Evolutionary conservation across 2,797 vertebrate genomes (phyloP).

Genomic region (Eulemur rubriventer): DNA sequence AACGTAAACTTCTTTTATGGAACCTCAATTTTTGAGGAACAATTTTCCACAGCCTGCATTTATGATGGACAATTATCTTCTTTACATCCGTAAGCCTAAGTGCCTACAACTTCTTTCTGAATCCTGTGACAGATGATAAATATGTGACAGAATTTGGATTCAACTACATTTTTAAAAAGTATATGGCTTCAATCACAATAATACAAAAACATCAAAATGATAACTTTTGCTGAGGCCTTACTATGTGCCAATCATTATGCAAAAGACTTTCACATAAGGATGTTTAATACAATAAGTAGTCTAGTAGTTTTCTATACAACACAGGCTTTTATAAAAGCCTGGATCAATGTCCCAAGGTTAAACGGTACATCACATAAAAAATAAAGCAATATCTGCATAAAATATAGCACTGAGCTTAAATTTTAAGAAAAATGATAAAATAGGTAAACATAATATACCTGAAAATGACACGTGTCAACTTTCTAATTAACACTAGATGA

Average conservation of each 20-base stretch:
- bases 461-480: constrained; percentile 11
- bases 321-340: not conserved
- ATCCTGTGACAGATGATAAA: constrained; percentile 60
- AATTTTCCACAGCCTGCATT: constrained; percentile 56
- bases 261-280: not conserved
- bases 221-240: constrained; percentile 29
- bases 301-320: not conserved
- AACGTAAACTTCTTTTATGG: constrained; percentile 61
- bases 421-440: constrained; percentile 43
- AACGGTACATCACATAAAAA: constrained; percentile 20
- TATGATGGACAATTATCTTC: constrained; percentile 66
- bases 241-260: not conserved
- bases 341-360: constrained; percentile 3
- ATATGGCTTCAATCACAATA: not conserved
- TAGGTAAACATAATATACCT: not conserved
- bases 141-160: not conserved
- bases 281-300: not conserved
- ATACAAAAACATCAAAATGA: constrained; percentile 52
- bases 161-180: constrained; percentile 32
- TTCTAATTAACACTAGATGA: not conserved
- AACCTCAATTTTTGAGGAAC: constrained; percentile 67
- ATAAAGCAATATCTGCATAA: not conserved
- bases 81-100: constrained; percentile 65
- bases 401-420: not conserved
- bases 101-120: constrained; percentile 51